phyloP scores from a whole-genome alignment of 2,888 invertebrate species.

The Xestobium rufovillosum region DNA sequence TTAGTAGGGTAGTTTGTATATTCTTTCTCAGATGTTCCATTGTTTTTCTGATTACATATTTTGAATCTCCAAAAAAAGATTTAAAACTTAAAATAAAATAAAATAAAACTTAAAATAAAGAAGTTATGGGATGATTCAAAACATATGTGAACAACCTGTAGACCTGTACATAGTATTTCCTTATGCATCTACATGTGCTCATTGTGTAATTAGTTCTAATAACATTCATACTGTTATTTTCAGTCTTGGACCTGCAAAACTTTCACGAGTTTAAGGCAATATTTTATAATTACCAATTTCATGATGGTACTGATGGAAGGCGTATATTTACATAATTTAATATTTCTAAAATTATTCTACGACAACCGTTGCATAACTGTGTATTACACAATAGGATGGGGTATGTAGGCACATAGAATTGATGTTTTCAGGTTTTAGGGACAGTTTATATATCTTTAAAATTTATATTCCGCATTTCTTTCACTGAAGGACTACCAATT shows the following conservation, averaged over 20 bases:
- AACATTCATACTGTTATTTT: no score
- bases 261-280: slow-evolving; percentile 54
- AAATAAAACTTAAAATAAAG: no score
- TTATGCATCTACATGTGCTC: no score
- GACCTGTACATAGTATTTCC: no score
- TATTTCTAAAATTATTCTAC: slow-evolving; percentile 57
- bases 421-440: background rate
- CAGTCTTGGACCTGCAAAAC: slow-evolving; percentile 59
- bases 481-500: slow-evolving; percentile 47
- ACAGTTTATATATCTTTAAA: background rate
- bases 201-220: no score
- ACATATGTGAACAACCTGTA: no score
- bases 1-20: no score
- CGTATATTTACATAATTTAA: slow-evolving; percentile 59
- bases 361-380: slow-evolving; percentile 52
- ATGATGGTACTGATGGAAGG: slow-evolving; percentile 65
- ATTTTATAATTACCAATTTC: slow-evolving; percentile 59
- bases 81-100: no score
- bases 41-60: no score
- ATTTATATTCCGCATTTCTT: slow-evolving; percentile 7
- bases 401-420: slow-evolving; percentile 41
- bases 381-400: slow-evolving; percentile 59
- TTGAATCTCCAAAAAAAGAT: no score
- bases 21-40: no score
- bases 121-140: no score